A percentile compares a stretch with the other conserved stretches of the same genome.
phyloP scores from a whole-genome alignment of 2,113 vertebrate genomes.

The Thomomys bottae region DNA sequence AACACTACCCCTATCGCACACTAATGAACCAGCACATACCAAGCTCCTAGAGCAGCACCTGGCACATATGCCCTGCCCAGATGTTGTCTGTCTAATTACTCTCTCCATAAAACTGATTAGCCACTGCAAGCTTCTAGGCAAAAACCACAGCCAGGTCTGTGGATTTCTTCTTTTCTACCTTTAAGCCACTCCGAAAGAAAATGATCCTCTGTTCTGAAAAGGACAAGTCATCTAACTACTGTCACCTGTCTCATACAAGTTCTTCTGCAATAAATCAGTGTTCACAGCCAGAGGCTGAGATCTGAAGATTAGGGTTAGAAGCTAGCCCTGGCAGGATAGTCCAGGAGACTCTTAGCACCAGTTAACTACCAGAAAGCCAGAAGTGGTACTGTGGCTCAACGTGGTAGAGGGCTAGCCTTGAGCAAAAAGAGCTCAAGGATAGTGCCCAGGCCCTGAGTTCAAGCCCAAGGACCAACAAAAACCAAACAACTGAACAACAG shows the following conservation, averaged over 20 bases:
- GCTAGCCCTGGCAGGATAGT: no score
- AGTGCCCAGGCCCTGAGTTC: no score
- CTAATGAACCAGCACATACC: not conserved
- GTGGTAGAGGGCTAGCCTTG: no score
- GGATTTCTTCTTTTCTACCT: constrained; percentile 11
- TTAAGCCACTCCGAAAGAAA: constrained; percentile 28
- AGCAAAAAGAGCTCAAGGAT: no score
- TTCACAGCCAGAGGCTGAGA: not conserved
- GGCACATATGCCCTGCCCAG: not conserved
- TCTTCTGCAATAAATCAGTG: constrained; percentile 45
- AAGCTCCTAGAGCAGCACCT: not conserved
- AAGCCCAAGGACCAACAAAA: no score
- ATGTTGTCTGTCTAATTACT: not conserved
- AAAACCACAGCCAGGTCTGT: not conserved
- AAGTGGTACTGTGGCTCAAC: no score
- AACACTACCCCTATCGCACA: not conserved
- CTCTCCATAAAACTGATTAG: not conserved
- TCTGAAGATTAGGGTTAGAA: no score
- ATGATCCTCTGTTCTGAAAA: constrained; percentile 1
- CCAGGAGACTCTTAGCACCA: no score
- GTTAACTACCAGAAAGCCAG: no score
- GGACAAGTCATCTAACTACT: not conserved
- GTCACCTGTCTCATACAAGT: not conserved
- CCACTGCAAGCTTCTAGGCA: not conserved
- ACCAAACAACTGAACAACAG: not conserved